These are phyloP conservation scores for Amblyopsis hoosieri DNA, from an alignment of 2,797 vertebrate species.

Conservation along the genomic window DNA sequence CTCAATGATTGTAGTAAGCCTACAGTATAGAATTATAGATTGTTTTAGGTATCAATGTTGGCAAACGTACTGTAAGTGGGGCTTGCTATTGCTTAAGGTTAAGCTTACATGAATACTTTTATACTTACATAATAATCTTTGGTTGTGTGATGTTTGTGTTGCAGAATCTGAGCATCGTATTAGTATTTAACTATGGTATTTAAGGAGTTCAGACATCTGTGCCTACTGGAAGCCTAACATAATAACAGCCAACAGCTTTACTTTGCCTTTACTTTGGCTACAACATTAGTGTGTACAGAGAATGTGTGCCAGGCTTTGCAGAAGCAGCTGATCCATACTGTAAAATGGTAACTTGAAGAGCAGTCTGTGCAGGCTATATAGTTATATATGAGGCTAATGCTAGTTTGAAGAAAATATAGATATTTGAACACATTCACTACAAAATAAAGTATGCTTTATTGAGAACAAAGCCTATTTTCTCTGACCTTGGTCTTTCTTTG, in stretches of 20 bases:
- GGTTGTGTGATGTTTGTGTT: constrained; percentile 1
- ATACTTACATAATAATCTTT: background rate
- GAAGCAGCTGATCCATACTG: background rate
- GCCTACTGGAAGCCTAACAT: background rate
- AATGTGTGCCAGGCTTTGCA: background rate
- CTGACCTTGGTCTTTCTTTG: background rate
- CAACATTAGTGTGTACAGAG: background rate
- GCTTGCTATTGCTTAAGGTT: constrained; percentile 1
- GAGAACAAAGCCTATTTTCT: background rate
- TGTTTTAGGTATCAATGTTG: background rate
- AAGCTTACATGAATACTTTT: constrained; percentile 3
- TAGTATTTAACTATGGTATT: too few relatives aligned
- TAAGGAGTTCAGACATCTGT: too few relatives aligned
- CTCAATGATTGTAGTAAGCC: too few relatives aligned
- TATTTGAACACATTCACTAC: background rate
- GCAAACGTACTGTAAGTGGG: background rate
- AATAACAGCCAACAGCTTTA: background rate
- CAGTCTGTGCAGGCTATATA: background rate
- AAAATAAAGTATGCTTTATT: background rate
- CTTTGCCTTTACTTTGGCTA: too few relatives aligned
- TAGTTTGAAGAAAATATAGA: too few relatives aligned
- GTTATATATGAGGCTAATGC: too few relatives aligned
- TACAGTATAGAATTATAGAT: background rate
- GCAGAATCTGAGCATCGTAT: too few relatives aligned
- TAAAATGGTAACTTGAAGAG: background rate